Conservation (phyloP, 2,113 vertebrate species). For the Macaca mulatta region DNA sequence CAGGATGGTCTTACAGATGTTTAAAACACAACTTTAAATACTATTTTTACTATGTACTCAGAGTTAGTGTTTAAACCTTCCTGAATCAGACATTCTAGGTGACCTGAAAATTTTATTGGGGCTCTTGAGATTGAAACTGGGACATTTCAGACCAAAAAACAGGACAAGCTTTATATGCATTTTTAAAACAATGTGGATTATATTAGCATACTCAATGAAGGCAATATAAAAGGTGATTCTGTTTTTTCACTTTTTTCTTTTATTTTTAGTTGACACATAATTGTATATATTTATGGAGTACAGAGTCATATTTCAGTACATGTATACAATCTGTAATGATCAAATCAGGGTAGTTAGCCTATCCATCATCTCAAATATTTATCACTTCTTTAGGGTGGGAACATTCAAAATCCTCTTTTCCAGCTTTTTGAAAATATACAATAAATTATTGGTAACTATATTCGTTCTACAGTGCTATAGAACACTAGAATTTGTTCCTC, state of each 20-base stretch:
- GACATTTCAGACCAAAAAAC: slow-evolving; percentile 63
- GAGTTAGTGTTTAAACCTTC: slow-evolving; percentile 52
- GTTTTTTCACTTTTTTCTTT: neutral
- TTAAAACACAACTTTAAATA: slow-evolving; percentile 50
- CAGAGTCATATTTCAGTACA: neutral
- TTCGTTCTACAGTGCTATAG: neutral
- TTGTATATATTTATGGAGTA: neutral
- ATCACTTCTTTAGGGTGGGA: neutral
- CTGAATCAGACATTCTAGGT: slow-evolving; percentile 67
- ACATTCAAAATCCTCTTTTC: neutral
- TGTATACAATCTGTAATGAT: neutral
- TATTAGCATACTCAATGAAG: slow-evolving; percentile 29
- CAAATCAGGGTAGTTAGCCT: neutral
- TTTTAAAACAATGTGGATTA: slow-evolving; percentile 60
- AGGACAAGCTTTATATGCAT: slow-evolving; percentile 61
- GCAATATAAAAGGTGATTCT: slow-evolving; percentile 19
- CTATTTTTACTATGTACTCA: slow-evolving; percentile 33
- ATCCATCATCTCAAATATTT: neutral
- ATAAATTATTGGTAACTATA: neutral
- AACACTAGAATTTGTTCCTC: neutral
- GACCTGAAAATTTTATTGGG: slow-evolving; percentile 65
- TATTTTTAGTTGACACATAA: neutral
- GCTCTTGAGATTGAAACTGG: slow-evolving; percentile 69
- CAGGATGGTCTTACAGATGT: neutral
- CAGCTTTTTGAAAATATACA: neutral